A percentile compares a stretch with the other conserved stretches of the same genome.
Conservation (phyloP, 2,113 vertebrate genomes). For the Anhinga rufa region DNA sequence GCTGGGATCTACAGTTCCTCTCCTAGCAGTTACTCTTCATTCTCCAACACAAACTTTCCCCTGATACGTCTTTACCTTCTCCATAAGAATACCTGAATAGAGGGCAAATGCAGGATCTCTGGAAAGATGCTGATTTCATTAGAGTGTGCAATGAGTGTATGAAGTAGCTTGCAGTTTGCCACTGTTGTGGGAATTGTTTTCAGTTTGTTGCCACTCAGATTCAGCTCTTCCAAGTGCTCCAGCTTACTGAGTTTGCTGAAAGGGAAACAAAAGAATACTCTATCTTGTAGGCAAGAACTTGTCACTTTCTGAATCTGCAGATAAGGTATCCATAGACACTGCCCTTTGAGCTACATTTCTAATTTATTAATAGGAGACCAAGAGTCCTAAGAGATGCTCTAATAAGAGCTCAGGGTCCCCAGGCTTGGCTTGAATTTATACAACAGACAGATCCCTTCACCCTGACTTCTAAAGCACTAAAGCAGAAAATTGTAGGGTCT, state of each 20-base stretch:
- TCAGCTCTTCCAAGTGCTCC: slow-evolving; percentile 91
- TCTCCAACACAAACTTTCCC: not conserved
- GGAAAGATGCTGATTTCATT: slow-evolving; percentile 94
- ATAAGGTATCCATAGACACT: not conserved
- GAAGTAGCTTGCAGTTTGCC: slow-evolving; percentile 90
- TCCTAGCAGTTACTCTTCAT: not conserved
- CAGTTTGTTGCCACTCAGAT: slow-evolving; percentile 93
- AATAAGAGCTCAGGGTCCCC: not conserved
- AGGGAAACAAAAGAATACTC: slow-evolving; percentile 15
- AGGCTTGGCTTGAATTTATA: not conserved
- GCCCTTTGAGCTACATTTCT: not conserved
- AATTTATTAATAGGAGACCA: not conserved
- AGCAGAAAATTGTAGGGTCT: not conserved
- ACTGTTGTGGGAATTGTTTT: slow-evolving; percentile 95
- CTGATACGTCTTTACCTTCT: not conserved
- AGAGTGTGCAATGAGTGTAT: slow-evolving; percentile 90
- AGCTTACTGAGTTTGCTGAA: slow-evolving; percentile 92
- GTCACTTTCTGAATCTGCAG: not conserved
- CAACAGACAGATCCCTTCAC: not conserved
- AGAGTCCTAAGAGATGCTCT: not conserved
- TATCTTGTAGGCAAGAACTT: not conserved
- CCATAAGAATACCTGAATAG: slow-evolving; percentile 84
- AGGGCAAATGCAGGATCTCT: slow-evolving; percentile 90
- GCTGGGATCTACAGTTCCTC: not conserved
- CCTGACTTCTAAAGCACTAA: not conserved